Evolutionary conservation across 2,888 invertebrate species (phyloP).

Genomic region (Cheiracanthium punctorium): DNA sequence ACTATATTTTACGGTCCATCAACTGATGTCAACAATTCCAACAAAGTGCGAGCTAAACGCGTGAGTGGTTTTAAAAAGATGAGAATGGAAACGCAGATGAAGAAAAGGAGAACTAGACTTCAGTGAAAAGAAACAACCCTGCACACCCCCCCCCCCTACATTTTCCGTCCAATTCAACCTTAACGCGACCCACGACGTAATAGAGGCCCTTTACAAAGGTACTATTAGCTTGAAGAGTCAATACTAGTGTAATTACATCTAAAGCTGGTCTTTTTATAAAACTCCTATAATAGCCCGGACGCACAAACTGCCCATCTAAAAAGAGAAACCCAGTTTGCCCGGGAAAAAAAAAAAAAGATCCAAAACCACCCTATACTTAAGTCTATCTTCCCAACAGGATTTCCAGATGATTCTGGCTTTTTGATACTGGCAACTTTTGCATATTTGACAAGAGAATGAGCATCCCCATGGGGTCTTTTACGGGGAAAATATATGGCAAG

Average conservation of each 20-base stretch:
- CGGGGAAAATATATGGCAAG: neutral
- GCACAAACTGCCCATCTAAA: constrained; percentile 24
- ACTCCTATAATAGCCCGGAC: constrained; percentile 54
- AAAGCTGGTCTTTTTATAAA: constrained; percentile 51
- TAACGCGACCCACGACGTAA: constrained; percentile 54
- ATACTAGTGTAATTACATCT: constrained; percentile 59
- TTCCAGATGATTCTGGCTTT: neutral
- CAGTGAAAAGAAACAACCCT: constrained; percentile 33
- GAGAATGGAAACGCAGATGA: neutral
- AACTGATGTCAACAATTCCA: constrained; percentile 58
- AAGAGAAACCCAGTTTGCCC: neutral
- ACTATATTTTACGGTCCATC: constrained; percentile 56
- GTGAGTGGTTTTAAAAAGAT: constrained; percentile 40
- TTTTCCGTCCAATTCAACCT: neutral
- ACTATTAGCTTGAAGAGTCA: constrained; percentile 61
- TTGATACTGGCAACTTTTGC: neutral
- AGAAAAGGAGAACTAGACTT: neutral
- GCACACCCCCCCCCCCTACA: too few species aligned
- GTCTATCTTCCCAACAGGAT: constrained; percentile 33
- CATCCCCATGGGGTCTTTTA: neutral
- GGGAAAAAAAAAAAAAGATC: too few species aligned
- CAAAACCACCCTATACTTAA: constrained; percentile 50
- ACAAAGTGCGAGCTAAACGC: constrained; percentile 60
- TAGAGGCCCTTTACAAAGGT: constrained; percentile 59
- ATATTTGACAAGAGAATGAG: neutral